A percentile compares a stretch with the other conserved stretches of the same genome.
Evolutionary conservation across 2,888 invertebrate genomes (phyloP).

Genomic region (Teinopalpus imperialis): DNA sequence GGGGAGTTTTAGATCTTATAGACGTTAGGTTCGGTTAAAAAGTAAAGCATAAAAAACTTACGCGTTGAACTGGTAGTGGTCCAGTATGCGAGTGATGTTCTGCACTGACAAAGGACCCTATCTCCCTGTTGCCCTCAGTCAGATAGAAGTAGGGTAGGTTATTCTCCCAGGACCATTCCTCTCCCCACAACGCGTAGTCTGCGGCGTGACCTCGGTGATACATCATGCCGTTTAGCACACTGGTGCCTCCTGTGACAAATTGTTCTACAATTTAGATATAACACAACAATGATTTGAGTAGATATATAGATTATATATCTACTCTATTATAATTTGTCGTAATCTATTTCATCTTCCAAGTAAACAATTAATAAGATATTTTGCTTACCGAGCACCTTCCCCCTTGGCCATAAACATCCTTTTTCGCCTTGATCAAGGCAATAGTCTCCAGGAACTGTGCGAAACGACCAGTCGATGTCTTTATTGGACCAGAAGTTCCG

Average conservation of each 20-base stretch:
- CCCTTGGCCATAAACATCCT: constrained; percentile 85
- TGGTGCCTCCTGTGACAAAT: constrained; percentile 81
- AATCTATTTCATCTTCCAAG: too few species aligned
- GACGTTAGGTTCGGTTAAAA: too few species aligned
- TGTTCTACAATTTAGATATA: too few species aligned
- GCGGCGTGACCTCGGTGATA: constrained; percentile 87
- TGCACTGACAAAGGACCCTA: constrained; percentile 74
- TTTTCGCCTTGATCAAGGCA: constrained; percentile 81
- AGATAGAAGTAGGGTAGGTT: constrained; percentile 84
- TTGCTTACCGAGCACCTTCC: constrained; percentile 85
- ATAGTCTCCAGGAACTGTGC: constrained; percentile 80
- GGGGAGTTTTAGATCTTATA: too few species aligned
- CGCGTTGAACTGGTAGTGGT: constrained; percentile 76
- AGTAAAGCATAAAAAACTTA: too few species aligned
- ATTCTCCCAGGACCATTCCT: constrained; percentile 87
- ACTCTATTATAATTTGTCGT: too few species aligned
- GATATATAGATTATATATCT: too few species aligned
- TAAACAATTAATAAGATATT: too few species aligned
- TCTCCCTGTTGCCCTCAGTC: constrained; percentile 84
- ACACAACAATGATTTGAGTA: too few species aligned
- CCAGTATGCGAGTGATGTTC: constrained; percentile 81
- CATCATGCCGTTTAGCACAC: constrained; percentile 91
- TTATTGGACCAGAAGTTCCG: constrained; percentile 77
- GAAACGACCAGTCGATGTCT: constrained; percentile 84
- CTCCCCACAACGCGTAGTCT: constrained; percentile 88